Conservation (phyloP, 2,113 vertebrate genomes). For the Physeter macrocephalus region DNA sequence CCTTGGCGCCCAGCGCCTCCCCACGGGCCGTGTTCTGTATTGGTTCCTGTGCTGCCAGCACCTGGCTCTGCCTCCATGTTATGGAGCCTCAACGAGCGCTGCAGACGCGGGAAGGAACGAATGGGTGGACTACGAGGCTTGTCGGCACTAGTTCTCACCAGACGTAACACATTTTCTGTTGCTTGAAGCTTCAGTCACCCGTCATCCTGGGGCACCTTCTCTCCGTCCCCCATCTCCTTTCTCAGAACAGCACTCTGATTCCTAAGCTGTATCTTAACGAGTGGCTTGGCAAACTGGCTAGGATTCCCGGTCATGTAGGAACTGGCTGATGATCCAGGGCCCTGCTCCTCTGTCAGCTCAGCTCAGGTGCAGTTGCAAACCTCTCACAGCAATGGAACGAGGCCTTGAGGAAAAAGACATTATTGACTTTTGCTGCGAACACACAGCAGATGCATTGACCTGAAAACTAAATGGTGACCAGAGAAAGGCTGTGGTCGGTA, state of each 20-base stretch:
- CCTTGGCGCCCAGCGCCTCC: neutral
- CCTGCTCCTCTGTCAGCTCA: neutral
- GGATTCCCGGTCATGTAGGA: neutral
- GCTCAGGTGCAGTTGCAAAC: neutral
- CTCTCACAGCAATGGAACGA: neutral
- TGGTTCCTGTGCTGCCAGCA: accelerated
- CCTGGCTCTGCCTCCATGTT: accelerated
- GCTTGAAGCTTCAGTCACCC: neutral
- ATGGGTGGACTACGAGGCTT: neutral
- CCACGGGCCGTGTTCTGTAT: too few species aligned
- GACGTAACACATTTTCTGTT: neutral
- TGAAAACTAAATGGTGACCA: neutral
- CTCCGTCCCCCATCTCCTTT: accelerated
- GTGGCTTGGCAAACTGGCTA: neutral
- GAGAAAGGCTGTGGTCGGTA: neutral
- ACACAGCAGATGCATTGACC: neutral
- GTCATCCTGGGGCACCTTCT: neutral
- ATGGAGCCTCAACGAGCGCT: neutral
- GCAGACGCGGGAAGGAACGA: neutral
- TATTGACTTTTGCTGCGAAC: neutral
- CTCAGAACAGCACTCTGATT: neutral
- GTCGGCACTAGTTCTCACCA: neutral
- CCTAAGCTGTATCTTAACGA: neutral
- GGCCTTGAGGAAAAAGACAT: neutral
- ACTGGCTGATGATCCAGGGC: accelerated